Base-by-base conservation (phyloP, 2,888 invertebrate species). In the Acrocyrtus sp. region DNA sequence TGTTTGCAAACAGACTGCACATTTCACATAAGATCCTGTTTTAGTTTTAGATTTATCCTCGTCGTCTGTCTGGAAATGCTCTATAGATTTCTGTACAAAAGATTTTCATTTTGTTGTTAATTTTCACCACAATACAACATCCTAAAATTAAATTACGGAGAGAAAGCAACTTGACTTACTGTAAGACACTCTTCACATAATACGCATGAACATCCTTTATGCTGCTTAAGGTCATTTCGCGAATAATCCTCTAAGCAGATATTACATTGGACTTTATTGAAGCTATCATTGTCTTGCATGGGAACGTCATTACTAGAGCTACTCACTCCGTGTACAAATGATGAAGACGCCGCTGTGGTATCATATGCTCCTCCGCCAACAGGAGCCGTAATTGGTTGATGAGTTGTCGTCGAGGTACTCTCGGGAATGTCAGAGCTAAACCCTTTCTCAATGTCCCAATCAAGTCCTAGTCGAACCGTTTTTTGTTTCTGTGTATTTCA, bases 211-310 rank as follows among this genome's bases (percentile, higher is more conserved):
- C 88, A 89, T n/a, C 84, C 85, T 17, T 84, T 84, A 82, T 89
- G 89, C 26, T 86, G 86, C 78, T 87, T 86, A 61, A 89, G 83
- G 68, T 87, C 86, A 24, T 84, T 84, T 72, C 84, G 84, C 22
- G 87, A 85, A 81, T 87, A 84, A 72, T 89, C 89, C 77, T 89
- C 89, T 51, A 89, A 83, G 78, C 89, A 90, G 76, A 89, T 89
- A 48, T 86, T 87, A 83, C 89, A 89, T 29, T 66, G 67, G 10
- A 76, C 50, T 24, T 26, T 61, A 39, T 58, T 56, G 17, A 73
- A 73, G 15, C 61, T 73, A n/a, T 56, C 57, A 17, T 57, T 65
- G 5, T 61, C 60, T 3, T 5, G 21, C 15, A 43, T 39, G 6
- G 45, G 47, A 19, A 39, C 10, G 1, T 43, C 2, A 29, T 58